A percentile compares a stretch with the other conserved stretches of the same genome.
Evolutionary conservation across 2,113 vertebrate genomes (phyloP).

Genomic region (Podarcis raffonei): DNA sequence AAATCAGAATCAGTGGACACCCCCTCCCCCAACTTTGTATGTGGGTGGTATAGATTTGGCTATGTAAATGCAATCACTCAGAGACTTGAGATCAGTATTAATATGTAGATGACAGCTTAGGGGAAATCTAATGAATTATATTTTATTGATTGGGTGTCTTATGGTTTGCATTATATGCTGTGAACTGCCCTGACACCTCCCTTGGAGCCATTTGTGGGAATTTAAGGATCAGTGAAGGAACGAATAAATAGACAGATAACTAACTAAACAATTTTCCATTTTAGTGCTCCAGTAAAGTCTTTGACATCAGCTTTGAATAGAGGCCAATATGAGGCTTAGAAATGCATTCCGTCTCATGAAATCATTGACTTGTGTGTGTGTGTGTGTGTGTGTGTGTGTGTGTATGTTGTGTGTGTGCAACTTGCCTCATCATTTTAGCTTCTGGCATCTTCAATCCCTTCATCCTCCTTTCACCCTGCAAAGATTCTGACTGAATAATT

Average conservation of each 20-base stretch:
- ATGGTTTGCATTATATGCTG: not conserved
- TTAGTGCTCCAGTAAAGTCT: not conserved
- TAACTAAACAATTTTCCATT: not conserved
- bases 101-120: not conserved
- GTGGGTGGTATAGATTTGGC: not conserved
- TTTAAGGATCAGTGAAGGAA: not conserved
- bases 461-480: not conserved
- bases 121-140: not conserved
- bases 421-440: not conserved
- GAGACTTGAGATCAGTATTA: not conserved
- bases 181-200: not conserved
- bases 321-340: not conserved
- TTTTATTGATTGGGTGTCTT: not conserved
- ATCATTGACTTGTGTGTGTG: not conserved
- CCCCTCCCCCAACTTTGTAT: not conserved
- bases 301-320: not conserved
- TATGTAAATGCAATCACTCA: not conserved
- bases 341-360: not conserved
- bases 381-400: too few relatives aligned
- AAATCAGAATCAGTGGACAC: not conserved
- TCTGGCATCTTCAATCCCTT: not conserved
- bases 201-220: not conserved
- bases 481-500: not conserved
- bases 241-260: not conserved
- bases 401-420: not conserved